Evolutionary conservation across 1,140 invertebrate genomes (phyloP).

Genomic region (Alviniconcha marisindica): DNA sequence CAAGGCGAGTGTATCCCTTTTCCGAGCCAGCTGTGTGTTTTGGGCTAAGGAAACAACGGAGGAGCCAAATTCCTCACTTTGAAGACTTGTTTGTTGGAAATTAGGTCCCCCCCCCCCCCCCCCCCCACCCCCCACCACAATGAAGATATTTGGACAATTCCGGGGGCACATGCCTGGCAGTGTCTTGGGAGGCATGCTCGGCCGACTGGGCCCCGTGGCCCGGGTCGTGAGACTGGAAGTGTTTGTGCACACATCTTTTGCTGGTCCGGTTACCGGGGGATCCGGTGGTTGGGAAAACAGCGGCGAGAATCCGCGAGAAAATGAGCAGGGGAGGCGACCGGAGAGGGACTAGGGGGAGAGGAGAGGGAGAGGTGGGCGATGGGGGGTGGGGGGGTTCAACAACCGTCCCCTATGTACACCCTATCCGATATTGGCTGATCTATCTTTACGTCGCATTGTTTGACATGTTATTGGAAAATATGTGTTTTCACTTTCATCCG

Average conservation of each 20-base stretch:
- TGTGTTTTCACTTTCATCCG: neutral
- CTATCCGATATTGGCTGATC: constrained; percentile 11
- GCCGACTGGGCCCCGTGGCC: neutral
- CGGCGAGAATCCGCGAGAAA: neutral
- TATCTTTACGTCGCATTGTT: constrained; percentile 31
- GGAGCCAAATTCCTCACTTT: neutral
- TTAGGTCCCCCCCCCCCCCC: neutral
- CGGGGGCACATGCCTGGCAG: constrained; percentile 15
- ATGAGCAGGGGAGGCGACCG: constrained; percentile 1
- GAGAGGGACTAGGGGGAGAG: too few relatives aligned
- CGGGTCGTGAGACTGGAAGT: constrained; percentile 23
- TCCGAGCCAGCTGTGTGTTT: neutral
- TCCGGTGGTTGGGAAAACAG: constrained; percentile 21
- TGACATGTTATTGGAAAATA: constrained; percentile 37
- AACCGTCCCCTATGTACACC: too few relatives aligned
- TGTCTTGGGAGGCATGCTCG: neutral
- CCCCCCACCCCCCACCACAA: too few relatives aligned
- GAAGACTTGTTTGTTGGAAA: constrained; percentile 5
- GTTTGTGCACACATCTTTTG: constrained; percentile 26
- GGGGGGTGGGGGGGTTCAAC: too few relatives aligned
- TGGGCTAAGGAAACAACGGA: neutral
- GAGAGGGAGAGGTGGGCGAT: too few relatives aligned
- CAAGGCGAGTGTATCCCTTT: constrained; percentile 9
- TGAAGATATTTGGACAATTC: constrained; percentile 26
- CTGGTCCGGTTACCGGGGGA: constrained; percentile 15